A percentile compares a stretch with the other conserved stretches of the same genome.
These are phyloP conservation scores for Drosophila lini DNA, from an alignment of 1,140 invertebrate species.

Conservation along the genomic window DNA sequence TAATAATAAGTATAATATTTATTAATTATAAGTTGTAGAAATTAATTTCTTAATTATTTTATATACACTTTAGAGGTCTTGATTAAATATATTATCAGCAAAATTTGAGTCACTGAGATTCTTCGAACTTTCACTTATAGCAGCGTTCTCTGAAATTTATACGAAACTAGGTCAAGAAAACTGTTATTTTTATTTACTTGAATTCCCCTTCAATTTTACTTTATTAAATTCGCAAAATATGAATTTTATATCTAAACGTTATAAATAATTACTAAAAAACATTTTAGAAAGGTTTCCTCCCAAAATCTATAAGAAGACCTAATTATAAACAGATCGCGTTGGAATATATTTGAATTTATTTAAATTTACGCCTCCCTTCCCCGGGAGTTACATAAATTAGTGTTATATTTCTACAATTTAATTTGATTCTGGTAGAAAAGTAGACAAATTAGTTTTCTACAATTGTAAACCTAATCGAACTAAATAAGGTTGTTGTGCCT, in stretches of 20 bases:
- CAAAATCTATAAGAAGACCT: neutral
- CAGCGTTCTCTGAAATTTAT: too few relatives aligned
- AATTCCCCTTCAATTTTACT: too few relatives aligned
- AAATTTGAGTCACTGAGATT: too few relatives aligned
- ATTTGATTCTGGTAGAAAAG: slow-evolving; percentile 53
- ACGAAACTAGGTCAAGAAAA: too few relatives aligned
- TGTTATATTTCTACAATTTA: slow-evolving; percentile 28
- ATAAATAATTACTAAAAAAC: too few relatives aligned
- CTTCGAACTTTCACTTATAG: too few relatives aligned
- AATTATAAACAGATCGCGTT: neutral
- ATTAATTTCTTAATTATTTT: neutral
- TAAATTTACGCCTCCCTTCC: slow-evolving; percentile 11
- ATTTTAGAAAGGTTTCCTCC: neutral
- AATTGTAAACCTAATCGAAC: slow-evolving; percentile 57
- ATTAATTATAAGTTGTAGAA: too few relatives aligned
- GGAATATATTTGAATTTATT: slow-evolving; percentile 41
- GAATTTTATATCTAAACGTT: too few relatives aligned
- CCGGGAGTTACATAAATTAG: slow-evolving; percentile 29
- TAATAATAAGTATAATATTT: neutral
- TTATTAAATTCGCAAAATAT: too few relatives aligned
- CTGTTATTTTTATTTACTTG: too few relatives aligned
- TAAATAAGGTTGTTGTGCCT: slow-evolving; percentile 64
- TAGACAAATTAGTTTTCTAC: slow-evolving; percentile 34
- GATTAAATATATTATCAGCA: too few relatives aligned
- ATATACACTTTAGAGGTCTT: too few relatives aligned